These are phyloP conservation scores for Crypturellus undulatus DNA, from an alignment of 2,113 vertebrate genomes.

Conservation along the genomic window DNA sequence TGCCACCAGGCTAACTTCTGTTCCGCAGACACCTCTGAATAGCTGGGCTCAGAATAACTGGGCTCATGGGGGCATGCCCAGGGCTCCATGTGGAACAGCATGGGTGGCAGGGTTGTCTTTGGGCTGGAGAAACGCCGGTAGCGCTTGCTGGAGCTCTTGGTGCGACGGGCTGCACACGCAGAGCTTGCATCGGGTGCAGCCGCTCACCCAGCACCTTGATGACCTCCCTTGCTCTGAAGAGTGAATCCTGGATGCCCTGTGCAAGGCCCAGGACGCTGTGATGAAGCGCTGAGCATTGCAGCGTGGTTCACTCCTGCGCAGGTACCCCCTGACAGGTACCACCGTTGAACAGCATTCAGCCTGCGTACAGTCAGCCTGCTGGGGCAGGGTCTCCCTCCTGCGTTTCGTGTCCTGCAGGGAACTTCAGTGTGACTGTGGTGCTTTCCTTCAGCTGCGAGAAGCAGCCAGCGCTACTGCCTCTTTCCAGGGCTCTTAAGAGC, in stretches of 20 bases:
- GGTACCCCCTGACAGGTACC: neutral
- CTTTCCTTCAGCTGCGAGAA: neutral
- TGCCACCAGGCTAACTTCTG: neutral
- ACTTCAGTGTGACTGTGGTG: rapidly evolving
- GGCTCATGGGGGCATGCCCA: rapidly evolving
- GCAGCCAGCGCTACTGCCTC: neutral
- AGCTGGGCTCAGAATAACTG: rapidly evolving
- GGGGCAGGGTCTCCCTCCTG: rapidly evolving
- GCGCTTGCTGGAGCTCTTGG: neutral
- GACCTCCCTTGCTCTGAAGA: neutral
- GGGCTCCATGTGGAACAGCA: neutral
- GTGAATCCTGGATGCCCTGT: neutral
- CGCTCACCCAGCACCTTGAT: rapidly evolving
- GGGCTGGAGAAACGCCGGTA: neutral
- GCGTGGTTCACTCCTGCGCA: neutral
- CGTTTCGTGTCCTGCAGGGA: neutral
- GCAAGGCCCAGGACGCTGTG: too few relatives aligned
- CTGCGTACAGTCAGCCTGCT: rapidly evolving
- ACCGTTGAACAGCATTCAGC: rapidly evolving
- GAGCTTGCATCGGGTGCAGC: neutral
- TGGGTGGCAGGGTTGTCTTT: neutral
- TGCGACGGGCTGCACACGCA: rapidly evolving
- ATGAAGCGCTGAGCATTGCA: neutral
- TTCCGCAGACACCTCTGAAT: rapidly evolving
- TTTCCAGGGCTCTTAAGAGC: rapidly evolving